Percentiles rank a stretch among this genome's conserved stretches.
phyloP scores from a whole-genome alignment of 2,888 invertebrate species.

The Vanessa cardui region DNA sequence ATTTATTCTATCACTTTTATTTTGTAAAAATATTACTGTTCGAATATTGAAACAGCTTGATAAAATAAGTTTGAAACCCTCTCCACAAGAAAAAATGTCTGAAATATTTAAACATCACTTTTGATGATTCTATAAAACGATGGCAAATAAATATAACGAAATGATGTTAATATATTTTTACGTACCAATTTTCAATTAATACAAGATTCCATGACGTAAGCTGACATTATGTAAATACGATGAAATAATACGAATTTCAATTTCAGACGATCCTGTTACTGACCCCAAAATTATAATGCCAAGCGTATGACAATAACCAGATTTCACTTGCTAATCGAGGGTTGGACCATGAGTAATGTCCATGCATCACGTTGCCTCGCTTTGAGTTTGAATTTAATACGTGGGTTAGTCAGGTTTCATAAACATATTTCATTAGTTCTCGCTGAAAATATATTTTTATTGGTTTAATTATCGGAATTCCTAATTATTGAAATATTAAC shows the following conservation, averaged over 20 bases:
- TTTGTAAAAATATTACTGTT: not conserved
- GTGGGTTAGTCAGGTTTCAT: not conserved
- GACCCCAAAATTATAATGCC: conserved; percentile 27
- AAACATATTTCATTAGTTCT: not conserved
- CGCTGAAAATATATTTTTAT: no score
- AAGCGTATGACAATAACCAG: conserved; percentile 33
- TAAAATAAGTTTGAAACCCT: no score
- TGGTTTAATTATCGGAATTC: no score
- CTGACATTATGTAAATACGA: conserved; percentile 1
- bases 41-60: no score
- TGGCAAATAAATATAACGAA: not conserved
- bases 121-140: not conserved
- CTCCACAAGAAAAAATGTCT: no score
- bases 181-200: not conserved
- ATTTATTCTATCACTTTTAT: conserved; percentile 1
- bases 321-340: conserved; percentile 40
- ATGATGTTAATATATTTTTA: not conserved
- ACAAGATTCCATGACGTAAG: not conserved
- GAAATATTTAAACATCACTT: not conserved
- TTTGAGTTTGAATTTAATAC: conserved; percentile 12
- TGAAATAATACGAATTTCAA: conserved; percentile 17
- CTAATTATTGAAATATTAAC: not conserved
- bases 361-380: conserved; percentile 20
- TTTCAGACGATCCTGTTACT: conserved; percentile 21
- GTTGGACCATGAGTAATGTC: conserved; percentile 13